phyloP scores from a whole-genome alignment of 2,888 invertebrate genomes.

The Spilarctia lutea region DNA sequence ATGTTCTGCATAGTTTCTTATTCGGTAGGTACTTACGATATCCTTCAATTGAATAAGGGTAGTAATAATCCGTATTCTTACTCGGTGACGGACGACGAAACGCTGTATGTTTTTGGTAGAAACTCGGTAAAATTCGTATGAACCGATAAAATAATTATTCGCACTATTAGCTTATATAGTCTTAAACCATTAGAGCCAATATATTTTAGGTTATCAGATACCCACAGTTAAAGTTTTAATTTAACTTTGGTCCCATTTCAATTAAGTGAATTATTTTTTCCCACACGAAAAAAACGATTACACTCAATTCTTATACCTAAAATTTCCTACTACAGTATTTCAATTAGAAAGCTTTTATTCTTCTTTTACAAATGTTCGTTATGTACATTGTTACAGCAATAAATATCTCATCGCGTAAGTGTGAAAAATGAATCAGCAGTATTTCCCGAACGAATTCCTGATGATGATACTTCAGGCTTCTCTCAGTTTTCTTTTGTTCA shows the following conservation, averaged over 20 bases:
- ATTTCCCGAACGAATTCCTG: conserved; percentile 25
- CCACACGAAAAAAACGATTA: not conserved
- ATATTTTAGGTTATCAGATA: no score
- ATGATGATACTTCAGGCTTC: not conserved
- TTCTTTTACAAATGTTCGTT: conserved; percentile 39
- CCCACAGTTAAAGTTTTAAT: no score
- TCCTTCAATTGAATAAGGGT: no score
- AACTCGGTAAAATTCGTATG: no score
- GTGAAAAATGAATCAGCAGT: conserved; percentile 39
- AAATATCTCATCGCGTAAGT: conserved; percentile 32
- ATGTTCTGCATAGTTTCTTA: no score
- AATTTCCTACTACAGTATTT: not conserved
- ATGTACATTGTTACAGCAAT: conserved; percentile 24
- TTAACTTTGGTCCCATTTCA: no score
- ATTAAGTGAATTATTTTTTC: no score
- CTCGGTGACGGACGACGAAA: no score
- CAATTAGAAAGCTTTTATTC: not conserved
- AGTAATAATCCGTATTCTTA: no score
- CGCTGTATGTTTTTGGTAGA: not conserved
- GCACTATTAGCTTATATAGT: not conserved
- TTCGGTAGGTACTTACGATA: no score
- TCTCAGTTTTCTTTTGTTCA: not conserved
- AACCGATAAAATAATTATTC: not conserved
- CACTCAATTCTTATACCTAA: not conserved
- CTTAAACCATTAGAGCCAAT: not conserved